Base-by-base conservation (phyloP, 2,113 vertebrate genomes). In the Alaudala cheleensis region DNA sequence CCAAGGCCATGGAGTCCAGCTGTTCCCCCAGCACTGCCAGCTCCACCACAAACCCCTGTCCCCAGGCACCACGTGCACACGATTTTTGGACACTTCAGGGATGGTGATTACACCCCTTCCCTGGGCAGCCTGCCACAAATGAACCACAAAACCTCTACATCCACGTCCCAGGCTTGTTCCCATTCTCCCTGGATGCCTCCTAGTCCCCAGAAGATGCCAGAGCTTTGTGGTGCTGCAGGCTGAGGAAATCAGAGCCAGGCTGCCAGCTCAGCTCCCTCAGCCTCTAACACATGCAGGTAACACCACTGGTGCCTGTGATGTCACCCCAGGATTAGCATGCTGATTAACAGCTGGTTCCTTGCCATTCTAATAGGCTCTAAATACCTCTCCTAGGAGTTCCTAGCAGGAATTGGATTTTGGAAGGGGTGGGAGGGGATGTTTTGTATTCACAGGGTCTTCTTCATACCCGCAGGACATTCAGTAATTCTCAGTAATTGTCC, bases 361-460 rank as follows among this genome's bases (percentile, higher is more conserved):
- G 96, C 95, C 88, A 94, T 85, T 60, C 86, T 96, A 97, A 95
- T 93, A 80, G 91, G 57, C 66, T 95, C 83, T 95, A 96, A 96
- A 95, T 73, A 85, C 78, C 69, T 96, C 95, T 93, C 93, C 83
- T 70, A 95, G 92, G 95, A 96, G 61, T 40, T 93, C 42, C 88
- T 89, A 72, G 95, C 86, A 93, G 61, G 84, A 85, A 95, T 51
- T 93, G 71, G 89, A 82, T 89, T 96, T 95, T 76, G 58, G 65
- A 92, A 67, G 42, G 49, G 69, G 72, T 72, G 28, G 42, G 57
- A 78, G 50, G 49, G n/a, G 62, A 37, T 70, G 70, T 93, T 96
- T 89, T 92, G 73, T 90, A 94, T 93, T 96, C 91, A 86, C 8
- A 2, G 72, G 67, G 56, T 92, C 70, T 86, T 95, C 65, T 81